A percentile compares a stretch with the other conserved stretches of the same genome.
phyloP scores from a whole-genome alignment of 1,140 invertebrate genomes.

The Helicorthomorpha holstii region DNA sequence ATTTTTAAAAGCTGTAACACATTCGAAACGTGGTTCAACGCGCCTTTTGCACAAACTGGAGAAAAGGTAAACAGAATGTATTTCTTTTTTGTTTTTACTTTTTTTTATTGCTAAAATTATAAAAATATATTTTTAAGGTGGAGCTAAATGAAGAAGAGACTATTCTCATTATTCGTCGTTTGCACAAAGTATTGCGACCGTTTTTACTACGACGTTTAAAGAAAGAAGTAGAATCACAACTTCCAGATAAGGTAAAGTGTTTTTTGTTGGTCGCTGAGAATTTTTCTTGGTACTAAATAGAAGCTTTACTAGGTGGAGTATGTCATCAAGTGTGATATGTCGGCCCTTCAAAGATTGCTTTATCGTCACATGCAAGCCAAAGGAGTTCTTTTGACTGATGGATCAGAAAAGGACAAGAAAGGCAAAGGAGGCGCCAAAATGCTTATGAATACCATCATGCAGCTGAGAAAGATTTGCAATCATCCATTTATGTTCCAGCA shows the following conservation, averaged over 20 bases:
- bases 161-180: conserved; percentile 94
- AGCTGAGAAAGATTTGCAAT: conserved; percentile 93
- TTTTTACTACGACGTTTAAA: conserved; percentile 90
- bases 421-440: conserved; percentile 90
- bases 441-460: conserved; percentile 99
- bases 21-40: conserved; percentile 99
- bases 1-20: conserved; percentile 97
- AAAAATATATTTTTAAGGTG: too few species aligned
- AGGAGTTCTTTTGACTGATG: conserved; percentile 83
- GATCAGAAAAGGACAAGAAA: conserved; percentile 85
- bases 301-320: conserved; percentile 81
- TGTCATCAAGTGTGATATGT: conserved; percentile 99
- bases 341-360: conserved; percentile 75
- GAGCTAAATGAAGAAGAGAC: conserved; percentile 99
- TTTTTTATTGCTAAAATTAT: too few species aligned
- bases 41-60: conserved; percentile 94
- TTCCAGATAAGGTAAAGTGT: conserved; percentile 81
- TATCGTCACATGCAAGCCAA: conserved; percentile 96
- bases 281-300: too few species aligned
- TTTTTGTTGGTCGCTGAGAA: too few species aligned
- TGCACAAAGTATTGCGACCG: conserved; percentile 94
- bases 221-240: conserved; percentile 95
- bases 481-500: conserved; percentile 99
- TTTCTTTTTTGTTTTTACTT: too few species aligned
- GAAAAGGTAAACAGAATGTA: too few species aligned